A percentile compares a stretch with the other conserved stretches of the same genome.
Evolutionary conservation across 1,140 invertebrate genomes (phyloP).

Genomic region (Drosophila nigromelanica): DNA sequence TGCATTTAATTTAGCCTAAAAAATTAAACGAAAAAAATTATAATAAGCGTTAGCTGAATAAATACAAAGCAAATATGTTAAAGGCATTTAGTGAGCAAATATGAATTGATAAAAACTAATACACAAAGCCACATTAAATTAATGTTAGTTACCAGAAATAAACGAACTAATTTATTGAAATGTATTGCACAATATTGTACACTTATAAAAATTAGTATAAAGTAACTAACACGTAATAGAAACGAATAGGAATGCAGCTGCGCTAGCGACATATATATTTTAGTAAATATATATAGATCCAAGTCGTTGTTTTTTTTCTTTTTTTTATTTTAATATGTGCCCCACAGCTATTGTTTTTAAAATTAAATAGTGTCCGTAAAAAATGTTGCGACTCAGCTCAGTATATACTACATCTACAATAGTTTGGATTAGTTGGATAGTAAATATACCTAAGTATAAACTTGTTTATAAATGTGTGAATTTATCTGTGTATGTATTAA

Average conservation of each 20-base stretch:
- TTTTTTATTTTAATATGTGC: conserved; percentile 10
- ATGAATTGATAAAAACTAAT: conserved; percentile 65
- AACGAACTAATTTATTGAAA: conserved; percentile 80
- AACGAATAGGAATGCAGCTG: conserved; percentile 44
- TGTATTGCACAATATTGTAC: conserved; percentile 82
- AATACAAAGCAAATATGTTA: conserved; percentile 52
- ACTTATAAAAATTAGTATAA: conserved; percentile 70
- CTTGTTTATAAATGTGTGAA: conserved; percentile 52
- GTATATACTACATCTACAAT: conserved; percentile 48
- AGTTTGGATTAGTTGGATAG: conserved; percentile 55
- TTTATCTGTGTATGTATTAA: conserved; percentile 66
- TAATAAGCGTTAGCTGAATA: conserved; percentile 43
- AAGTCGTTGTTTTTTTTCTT: conserved; percentile 14
- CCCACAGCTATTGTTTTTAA: conserved; percentile 14
- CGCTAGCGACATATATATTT: conserved; percentile 34
- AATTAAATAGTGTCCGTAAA: conserved; percentile 3
- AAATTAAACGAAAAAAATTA: conserved; percentile 32
- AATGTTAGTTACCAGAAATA: conserved; percentile 61
- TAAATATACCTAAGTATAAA: conserved; percentile 48
- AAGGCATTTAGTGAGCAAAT: conserved; percentile 60
- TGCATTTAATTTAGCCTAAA: conserved; percentile 76
- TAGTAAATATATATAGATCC: conserved; percentile 30
- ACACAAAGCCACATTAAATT: conserved; percentile 48
- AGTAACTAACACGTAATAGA: conserved; percentile 57
- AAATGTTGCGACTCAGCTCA: conserved; percentile 27